Conservation (phyloP, 2,888 invertebrate species). For the Zele albiditarsus region DNA sequence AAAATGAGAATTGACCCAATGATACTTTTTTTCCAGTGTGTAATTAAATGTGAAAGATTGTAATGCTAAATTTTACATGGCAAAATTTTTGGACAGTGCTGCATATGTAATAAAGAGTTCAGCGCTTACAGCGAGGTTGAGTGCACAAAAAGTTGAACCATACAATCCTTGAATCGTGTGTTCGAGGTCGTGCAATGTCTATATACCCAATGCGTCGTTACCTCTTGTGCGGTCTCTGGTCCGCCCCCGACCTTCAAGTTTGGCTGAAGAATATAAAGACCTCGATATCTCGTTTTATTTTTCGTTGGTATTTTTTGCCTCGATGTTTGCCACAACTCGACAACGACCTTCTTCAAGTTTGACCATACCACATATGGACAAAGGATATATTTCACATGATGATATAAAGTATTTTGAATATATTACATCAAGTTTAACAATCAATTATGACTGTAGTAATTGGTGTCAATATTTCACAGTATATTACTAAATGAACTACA, state of each 20-base stretch:
- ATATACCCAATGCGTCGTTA: conserved; percentile 57
- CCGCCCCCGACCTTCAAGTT: conserved; percentile 67
- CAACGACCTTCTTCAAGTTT: conserved; percentile 60
- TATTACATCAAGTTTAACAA: background rate
- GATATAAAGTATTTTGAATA: background rate
- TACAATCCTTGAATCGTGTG: conserved; percentile 54
- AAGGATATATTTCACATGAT: no score
- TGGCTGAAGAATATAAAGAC: conserved; percentile 57
- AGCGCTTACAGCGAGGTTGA: conserved; percentile 43
- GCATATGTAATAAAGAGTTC: conserved; percentile 40
- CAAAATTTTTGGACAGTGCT: conserved; percentile 46
- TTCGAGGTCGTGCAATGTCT: conserved; percentile 62
- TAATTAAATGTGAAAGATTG: no score
- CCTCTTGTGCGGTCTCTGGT: conserved; percentile 47
- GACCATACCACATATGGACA: conserved; percentile 50
- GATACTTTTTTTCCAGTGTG: no score
- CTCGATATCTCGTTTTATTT: conserved; percentile 53
- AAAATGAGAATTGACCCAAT: no score
- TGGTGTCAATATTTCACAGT: no score
- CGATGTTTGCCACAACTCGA: conserved; percentile 45
- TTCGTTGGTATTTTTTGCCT: conserved; percentile 48
- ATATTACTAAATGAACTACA: no score
- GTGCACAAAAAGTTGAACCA: conserved; percentile 52
- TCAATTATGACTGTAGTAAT: no score
- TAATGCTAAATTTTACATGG: background rate